Evolutionary conservation across 2,113 vertebrate genomes (phyloP).

Genomic region (Catagonus wagneri): DNA sequence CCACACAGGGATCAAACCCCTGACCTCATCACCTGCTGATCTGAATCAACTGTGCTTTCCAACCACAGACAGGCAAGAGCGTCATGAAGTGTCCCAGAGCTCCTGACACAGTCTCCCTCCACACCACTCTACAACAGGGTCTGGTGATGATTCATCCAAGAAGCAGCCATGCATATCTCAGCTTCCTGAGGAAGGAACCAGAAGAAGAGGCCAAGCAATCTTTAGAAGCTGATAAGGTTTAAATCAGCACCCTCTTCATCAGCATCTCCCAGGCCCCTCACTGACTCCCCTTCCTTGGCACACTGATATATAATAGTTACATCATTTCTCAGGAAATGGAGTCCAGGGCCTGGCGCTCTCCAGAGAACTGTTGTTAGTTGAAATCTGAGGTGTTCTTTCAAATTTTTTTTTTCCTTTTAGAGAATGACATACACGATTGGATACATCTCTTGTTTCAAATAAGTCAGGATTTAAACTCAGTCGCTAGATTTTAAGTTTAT

Average conservation of each 20-base stretch:
- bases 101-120: neutral
- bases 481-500: neutral
- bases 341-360: neutral
- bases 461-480: neutral
- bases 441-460: neutral
- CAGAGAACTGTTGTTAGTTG: neutral
- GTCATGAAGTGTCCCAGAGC: neutral
- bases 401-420: neutral
- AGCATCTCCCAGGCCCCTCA: neutral
- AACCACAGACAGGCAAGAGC: neutral
- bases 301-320: neutral
- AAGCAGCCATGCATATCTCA: neutral
- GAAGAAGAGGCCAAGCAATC: neutral
- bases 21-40: neutral
- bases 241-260: slow-evolving; percentile 2
- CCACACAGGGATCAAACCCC: neutral
- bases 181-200: slow-evolving; percentile 79
- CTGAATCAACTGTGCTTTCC: neutral
- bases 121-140: neutral
- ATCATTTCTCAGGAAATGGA: slow-evolving; percentile 14
- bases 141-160: slow-evolving; percentile 51
- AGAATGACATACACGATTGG: neutral
- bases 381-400: neutral
- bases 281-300: neutral
- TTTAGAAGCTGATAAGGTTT: slow-evolving; percentile 54